These are phyloP conservation scores for Chymomyza costata DNA, from an alignment of 1,140 invertebrate species.

Conservation along the genomic window DNA sequence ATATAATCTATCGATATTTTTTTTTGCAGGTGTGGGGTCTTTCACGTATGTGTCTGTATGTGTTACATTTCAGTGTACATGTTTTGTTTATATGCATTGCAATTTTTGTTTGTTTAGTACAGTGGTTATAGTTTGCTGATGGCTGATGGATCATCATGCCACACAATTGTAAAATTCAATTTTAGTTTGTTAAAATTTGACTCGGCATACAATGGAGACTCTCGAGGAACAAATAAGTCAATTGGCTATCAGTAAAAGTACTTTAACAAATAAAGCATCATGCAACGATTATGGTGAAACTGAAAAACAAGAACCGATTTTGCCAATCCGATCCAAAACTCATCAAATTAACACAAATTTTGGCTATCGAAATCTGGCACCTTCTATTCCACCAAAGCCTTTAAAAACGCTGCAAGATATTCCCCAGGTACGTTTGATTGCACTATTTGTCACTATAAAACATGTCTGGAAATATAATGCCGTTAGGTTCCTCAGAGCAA, in stretches of 20 bases:
- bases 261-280: not conserved
- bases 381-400: slow-evolving; percentile 45
- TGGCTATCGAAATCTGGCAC: slow-evolving; percentile 13
- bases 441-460: not conserved
- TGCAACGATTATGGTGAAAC: slow-evolving; percentile 13
- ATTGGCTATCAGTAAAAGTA: slow-evolving; percentile 7
- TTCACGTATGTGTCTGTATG: no score
- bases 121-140: no score
- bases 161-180: no score
- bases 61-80: no score
- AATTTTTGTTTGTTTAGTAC: no score
- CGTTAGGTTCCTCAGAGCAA: slow-evolving; percentile 56
- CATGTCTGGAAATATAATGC: not conserved
- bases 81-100: no score
- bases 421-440: slow-evolving; percentile 34
- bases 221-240: slow-evolving; percentile 12
- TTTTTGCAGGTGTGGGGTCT: no score
- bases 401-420: slow-evolving; percentile 26
- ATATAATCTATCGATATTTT: no score
- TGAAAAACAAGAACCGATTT: slow-evolving; percentile 40
- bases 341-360: not conserved
- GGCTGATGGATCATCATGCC: no score
- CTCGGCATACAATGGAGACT: slow-evolving; percentile 18
- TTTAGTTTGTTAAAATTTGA: no score
- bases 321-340: not conserved